A percentile compares a stretch with the other conserved stretches of the same genome.
Evolutionary conservation across 2,113 vertebrate species (phyloP).

Genomic region (Anhinga rufa): DNA sequence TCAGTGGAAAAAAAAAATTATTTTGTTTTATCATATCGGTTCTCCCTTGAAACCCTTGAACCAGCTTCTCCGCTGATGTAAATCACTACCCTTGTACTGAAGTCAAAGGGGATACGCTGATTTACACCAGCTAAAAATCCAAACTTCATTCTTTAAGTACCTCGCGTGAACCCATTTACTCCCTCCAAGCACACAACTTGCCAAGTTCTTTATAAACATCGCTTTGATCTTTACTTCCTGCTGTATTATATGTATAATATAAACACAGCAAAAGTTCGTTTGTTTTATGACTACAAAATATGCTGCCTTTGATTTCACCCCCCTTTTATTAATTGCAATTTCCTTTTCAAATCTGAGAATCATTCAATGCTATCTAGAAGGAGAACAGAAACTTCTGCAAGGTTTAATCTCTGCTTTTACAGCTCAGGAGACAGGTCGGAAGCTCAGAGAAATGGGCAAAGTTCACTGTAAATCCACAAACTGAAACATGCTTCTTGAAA

Average conservation of each 20-base stretch:
- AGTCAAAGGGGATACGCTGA: not conserved
- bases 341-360: not conserved
- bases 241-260: not conserved
- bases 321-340: not conserved
- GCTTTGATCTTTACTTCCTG: conserved; percentile 35
- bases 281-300: conserved; percentile 1
- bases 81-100: not conserved
- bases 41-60: not conserved
- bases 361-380: not conserved
- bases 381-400: not conserved
- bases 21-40: not conserved
- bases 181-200: not conserved
- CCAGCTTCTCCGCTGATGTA: not conserved
- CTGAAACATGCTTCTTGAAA: not conserved
- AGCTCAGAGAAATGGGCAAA: not conserved
- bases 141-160: not conserved
- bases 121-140: not conserved
- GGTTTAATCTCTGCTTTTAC: not conserved
- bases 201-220: conserved; percentile 8
- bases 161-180: not conserved
- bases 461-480: not conserved
- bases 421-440: not conserved
- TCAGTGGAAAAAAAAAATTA: not conserved
- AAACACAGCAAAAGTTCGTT: not conserved
- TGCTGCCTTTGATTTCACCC: not conserved